Evolutionary conservation across 2,888 invertebrate species (phyloP), one percentile per base, ranked within the genome.

Genomic region (Corythucha ciliata): DNA sequence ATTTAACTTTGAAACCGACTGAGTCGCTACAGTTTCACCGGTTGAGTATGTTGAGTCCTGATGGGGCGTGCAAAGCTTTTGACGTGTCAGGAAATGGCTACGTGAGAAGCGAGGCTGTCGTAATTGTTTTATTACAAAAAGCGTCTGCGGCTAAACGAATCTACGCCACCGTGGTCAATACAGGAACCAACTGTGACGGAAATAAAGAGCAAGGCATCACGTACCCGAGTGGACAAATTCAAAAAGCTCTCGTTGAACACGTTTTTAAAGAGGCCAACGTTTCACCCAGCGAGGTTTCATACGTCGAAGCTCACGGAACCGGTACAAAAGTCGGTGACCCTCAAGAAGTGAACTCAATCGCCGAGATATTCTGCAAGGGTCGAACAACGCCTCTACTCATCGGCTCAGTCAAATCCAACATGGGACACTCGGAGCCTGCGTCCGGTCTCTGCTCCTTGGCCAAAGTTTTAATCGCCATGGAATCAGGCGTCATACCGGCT

Each of bases 291-390:
- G 82, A 86, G 50, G 88, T 98, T 0, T 74, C 72, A 3, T 98
- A 96, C 69, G 85, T 98, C 3, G 98, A 98, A 71, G 93, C 96
- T 47, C 98, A 98, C 70, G 98, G 97, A 48, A 98, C 98, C 20
- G 98, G 97, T 53, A 98, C 97, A 10, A 94, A 94, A 74, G 85
- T 83, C 37, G 94, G 97, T n/a, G 98, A 98, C 72, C 96, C 96
- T 1, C 91, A 96, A 68, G 98, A 98, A 72, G 82, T 94, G 2
- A 93, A 94, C 68, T 86, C 93, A 0, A 91, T 98, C 60, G 84
- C 86, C 0, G 89, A 92, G 58, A 77, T 90, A 54, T 92, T 94
- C 72, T 93, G 92, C 71, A 80, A 82, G 66, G 81, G 81, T 57
- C 79, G 92, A 40, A 73, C 75, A 53, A 70, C 71, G 26, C 93